Evolutionary conservation across 2,888 invertebrate genomes (phyloP).

Genomic region (Brenthis daphne): DNA sequence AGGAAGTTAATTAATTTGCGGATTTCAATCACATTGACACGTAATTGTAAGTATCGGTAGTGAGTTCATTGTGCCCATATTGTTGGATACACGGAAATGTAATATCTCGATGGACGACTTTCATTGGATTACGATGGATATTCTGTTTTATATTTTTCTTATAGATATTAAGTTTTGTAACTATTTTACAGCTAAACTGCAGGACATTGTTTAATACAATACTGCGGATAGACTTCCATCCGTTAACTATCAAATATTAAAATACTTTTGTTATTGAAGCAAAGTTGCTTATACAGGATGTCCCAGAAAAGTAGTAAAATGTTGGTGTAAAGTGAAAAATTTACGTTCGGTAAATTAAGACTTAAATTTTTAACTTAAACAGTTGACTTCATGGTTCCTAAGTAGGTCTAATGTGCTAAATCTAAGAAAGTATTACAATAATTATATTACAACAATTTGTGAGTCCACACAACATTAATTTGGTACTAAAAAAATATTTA

Average conservation of each 20-base stretch:
- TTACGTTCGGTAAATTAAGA: no score
- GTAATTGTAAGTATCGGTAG: neutral
- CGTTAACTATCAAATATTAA: no score
- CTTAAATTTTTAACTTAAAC: no score
- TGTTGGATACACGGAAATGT: slow-evolving; percentile 2
- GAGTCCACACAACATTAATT: slow-evolving; percentile 11
- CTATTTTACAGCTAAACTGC: no score
- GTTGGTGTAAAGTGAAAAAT: no score
- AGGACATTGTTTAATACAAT: no score
- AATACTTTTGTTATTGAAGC: no score
- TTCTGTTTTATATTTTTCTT: neutral
- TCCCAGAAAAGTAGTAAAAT: no score
- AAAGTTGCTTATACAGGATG: no score
- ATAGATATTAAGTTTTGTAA: no score
- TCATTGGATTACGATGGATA: neutral
- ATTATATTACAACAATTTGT: neutral
- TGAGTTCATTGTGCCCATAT: slow-evolving; percentile 9
- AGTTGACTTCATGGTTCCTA: no score
- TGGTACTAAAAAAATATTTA: slow-evolving; percentile 2
- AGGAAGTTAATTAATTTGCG: neutral
- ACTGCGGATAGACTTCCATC: no score
- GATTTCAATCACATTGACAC: slow-evolving; percentile 5
- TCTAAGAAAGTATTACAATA: neutral
- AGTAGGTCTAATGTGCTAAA: neutral
- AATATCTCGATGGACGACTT: neutral